These are phyloP conservation scores for Helicorthomorpha holstii DNA, from an alignment of 1,140 invertebrate genomes.

Conservation along the genomic window DNA sequence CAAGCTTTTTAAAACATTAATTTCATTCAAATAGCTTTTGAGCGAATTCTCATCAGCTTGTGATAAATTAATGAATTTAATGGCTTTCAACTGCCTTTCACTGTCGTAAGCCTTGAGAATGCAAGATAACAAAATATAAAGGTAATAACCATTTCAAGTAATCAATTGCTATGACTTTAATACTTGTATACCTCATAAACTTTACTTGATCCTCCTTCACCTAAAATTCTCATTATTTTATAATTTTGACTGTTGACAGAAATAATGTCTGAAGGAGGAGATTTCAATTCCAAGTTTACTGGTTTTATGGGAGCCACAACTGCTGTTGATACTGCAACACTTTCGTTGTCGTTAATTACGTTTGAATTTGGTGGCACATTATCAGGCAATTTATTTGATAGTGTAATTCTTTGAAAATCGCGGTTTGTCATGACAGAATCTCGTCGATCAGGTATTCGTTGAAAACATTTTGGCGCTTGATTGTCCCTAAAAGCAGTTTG, in stretches of 20 bases:
- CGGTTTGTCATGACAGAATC: no score
- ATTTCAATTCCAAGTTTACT: no score
- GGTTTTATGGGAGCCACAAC: no score
- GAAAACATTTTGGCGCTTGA: no score
- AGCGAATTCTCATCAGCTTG: constrained; percentile 48
- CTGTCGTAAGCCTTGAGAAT: constrained; percentile 29
- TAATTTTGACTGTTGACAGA: neutral
- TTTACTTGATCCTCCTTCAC: constrained; percentile 41
- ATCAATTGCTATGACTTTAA: constrained; percentile 1
- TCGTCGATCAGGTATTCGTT: no score
- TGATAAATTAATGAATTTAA: constrained; percentile 49
- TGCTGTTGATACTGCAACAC: no score
- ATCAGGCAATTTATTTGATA: no score
- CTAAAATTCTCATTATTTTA: constrained; percentile 22
- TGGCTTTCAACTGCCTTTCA: constrained; percentile 26
- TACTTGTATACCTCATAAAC: constrained; percentile 30
- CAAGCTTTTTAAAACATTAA: constrained; percentile 60
- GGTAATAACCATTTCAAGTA: neutral
- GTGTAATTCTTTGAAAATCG: no score
- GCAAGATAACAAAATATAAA: constrained; percentile 10
- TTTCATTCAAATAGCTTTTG: constrained; percentile 77
- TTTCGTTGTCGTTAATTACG: no score
- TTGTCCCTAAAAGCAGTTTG: no score
- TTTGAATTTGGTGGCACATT: no score
- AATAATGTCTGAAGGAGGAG: neutral